Evolutionary conservation across 2,888 invertebrate genomes (phyloP), one percentile per base, ranked within the genome.

Genomic region (Sussaba pulchella): DNA sequence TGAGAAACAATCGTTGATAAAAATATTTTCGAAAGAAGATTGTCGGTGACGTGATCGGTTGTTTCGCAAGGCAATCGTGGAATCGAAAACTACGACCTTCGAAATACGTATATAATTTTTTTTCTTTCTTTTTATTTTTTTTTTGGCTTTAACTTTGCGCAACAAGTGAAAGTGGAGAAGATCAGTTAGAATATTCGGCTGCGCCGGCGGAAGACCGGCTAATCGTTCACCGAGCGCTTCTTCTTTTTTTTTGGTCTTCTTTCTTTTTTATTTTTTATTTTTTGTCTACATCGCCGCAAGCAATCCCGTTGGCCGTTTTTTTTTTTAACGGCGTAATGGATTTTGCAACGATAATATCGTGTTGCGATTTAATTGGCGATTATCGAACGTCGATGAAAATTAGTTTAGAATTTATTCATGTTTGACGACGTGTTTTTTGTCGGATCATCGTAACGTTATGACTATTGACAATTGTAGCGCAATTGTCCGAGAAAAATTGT

Each of bases 161-260:
- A 87, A 89, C 86, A 89, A 31, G 90, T 90, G 90, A 90, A 90
- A 90, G 90, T 90, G 90, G 85, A 88, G 88, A 88, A 83, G 84
- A 86, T 84, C 81, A 85, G 88, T 88, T 63, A 77, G 84, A 31
- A 86, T 82, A 84, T 86, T 84, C 85, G 85, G 87, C 80, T n/a
- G 45, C 26, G 26, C 45, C 24, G 26, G 14, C 45, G 54, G 67
- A 66, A 59, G 69, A 73, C 66, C 72, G 59, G 57, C 54, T 59
- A 43, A 17, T 43, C 43, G 63, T 67, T 72, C 54, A 73, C 14
- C 45, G 19, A 14, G 36, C 21, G 66, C 31, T 31, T 6, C 2
- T 31, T 31, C 6, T 31, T 31, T 31, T 31, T 31, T 31, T 6
- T 6, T 26, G 45, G 36, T 21, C 47, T 39, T 72, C 14, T 26